Percentiles rank a stretch among this genome's conserved stretches.
Conservation (phyloP, 2,797 vertebrate genomes). For the Acestrorhynchus altus region DNA sequence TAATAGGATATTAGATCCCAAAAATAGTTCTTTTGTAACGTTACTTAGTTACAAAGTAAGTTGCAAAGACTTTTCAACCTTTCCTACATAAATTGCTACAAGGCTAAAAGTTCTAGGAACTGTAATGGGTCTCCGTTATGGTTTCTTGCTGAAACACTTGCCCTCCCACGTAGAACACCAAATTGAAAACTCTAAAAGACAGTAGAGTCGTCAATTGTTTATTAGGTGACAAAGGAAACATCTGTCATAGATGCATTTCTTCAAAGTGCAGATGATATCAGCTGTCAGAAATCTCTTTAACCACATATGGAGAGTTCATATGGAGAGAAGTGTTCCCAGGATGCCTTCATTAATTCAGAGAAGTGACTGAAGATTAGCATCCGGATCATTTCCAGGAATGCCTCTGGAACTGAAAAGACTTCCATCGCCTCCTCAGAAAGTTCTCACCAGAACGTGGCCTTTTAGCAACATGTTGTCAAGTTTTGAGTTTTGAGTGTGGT, state of each 20-base stretch:
- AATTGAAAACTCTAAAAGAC: background rate
- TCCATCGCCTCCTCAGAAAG: background rate
- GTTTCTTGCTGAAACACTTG: background rate
- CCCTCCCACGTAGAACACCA: background rate
- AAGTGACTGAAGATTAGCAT: constrained; percentile 18
- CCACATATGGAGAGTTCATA: constrained; percentile 39
- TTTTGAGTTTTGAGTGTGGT: constrained; percentile 71
- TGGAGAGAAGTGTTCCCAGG: constrained; percentile 6
- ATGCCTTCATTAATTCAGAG: constrained; percentile 37
- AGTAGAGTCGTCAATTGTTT: background rate
- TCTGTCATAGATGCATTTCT: constrained; percentile 31
- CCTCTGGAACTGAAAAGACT: background rate
- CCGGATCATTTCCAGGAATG: background rate
- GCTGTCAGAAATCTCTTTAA: constrained; percentile 23
- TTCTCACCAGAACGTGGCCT: constrained; percentile 73
- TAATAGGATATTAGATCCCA: too few species aligned
- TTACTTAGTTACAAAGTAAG: too few species aligned
- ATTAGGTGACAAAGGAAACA: constrained; percentile 38
- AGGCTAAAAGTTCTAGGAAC: background rate
- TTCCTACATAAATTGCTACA: too few species aligned
- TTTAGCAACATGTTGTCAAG: constrained; percentile 83
- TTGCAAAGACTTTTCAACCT: too few species aligned
- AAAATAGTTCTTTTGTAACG: too few species aligned
- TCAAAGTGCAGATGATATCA: constrained; percentile 2
- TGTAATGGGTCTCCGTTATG: background rate